A percentile compares a stretch with the other conserved stretches of the same genome.
These are phyloP conservation scores for Cyprinodon tularosa DNA, from an alignment of 2,113 vertebrate species.

Conservation along the genomic window DNA sequence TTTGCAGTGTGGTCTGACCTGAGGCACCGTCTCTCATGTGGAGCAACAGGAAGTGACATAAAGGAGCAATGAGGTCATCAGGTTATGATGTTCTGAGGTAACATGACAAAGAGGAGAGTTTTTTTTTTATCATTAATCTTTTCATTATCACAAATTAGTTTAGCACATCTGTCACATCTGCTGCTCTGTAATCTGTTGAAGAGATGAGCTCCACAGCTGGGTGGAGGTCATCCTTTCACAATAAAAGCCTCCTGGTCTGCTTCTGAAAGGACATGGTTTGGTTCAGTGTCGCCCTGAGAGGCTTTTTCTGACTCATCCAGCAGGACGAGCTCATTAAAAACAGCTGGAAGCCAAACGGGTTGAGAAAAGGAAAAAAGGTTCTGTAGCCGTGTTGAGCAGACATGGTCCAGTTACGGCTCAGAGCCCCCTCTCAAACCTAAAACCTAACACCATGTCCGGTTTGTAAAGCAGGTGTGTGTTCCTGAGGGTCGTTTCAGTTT, in stretches of 20 bases:
- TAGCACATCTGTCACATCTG: conserved; percentile 16
- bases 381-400: too few species aligned
- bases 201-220: neutral
- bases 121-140: conserved; percentile 6
- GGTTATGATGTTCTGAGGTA: conserved; percentile 9
- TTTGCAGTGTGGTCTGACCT: neutral
- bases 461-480: too few species aligned
- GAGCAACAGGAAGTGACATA: neutral
- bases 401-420: too few species aligned
- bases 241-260: conserved; percentile 12
- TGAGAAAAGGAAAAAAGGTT: too few species aligned
- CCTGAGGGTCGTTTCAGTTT: too few species aligned
- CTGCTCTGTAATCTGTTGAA: neutral
- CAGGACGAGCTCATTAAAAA: too few species aligned
- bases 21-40: neutral
- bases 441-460: too few species aligned
- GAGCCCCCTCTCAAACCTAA: too few species aligned
- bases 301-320: neutral
- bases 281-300: neutral
- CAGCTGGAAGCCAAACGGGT: neutral
- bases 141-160: conserved; percentile 9
- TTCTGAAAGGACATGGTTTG: neutral
- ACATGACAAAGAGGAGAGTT: neutral
- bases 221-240: conserved; percentile 10
- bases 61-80: neutral